phyloP scores from a whole-genome alignment of 2,797 vertebrate genomes.

The Sorex maritimensis region DNA sequence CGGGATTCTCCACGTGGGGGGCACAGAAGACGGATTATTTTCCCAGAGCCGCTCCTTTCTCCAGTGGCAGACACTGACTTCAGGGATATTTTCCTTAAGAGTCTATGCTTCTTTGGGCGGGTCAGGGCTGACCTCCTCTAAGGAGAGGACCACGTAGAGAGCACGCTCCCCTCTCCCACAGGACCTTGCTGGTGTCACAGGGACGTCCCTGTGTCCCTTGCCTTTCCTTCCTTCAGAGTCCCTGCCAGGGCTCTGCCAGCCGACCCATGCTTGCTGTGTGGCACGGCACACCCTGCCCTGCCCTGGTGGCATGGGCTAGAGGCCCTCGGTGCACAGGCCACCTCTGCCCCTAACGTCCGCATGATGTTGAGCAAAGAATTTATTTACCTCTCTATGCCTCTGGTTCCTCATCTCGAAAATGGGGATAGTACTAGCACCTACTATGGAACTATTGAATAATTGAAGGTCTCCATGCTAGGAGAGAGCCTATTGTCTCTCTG shows the following conservation, averaged over 20 bases:
- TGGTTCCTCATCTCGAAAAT: not conserved
- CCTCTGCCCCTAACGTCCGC: not conserved
- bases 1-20: not conserved
- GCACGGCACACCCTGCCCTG: too few species aligned
- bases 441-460: not conserved
- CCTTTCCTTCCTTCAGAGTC: not conserved
- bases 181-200: not conserved
- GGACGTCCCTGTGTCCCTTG: too few species aligned
- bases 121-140: not conserved
- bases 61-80: not conserved
- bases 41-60: not conserved
- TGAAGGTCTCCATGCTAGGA: not conserved
- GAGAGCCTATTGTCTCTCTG: not conserved
- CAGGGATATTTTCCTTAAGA: not conserved
- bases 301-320: not conserved
- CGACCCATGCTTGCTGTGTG: not conserved
- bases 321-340: not conserved
- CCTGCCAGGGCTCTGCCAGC: not conserved
- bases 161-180: not conserved
- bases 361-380: not conserved
- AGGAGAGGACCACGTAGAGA: not conserved
- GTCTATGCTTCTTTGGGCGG: not conserved
- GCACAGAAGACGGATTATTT: too few species aligned
- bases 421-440: not conserved
- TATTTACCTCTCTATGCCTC: not conserved